Evolutionary conservation across 1,140 invertebrate genomes (phyloP).

Genomic region (Diachasmimorpha longicaudata): DNA sequence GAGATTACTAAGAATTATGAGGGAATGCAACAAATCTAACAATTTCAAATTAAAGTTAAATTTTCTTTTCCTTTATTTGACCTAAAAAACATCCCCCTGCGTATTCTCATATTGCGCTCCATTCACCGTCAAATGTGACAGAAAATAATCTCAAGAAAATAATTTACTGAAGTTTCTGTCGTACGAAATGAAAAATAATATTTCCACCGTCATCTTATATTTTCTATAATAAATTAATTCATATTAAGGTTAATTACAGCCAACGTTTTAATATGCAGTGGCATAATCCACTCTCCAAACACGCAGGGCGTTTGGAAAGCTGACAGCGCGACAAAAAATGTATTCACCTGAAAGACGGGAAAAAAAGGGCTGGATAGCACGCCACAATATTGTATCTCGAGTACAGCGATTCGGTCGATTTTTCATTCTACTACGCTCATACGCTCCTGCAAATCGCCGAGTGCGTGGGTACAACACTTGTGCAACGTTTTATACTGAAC

Average conservation of each 20-base stretch:
- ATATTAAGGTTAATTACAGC: not conserved
- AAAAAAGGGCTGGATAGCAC: conserved; percentile 11
- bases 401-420: conserved; percentile 18
- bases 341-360: not conserved
- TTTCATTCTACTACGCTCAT: conserved; percentile 21
- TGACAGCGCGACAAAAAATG: not conserved
- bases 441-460: conserved; percentile 17
- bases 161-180: too few relatives aligned
- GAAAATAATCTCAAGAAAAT: too few relatives aligned
- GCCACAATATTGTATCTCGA: conserved; percentile 23
- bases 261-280: not conserved
- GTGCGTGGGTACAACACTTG: conserved; percentile 8
- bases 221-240: not conserved
- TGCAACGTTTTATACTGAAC: not conserved
- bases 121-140: too few relatives aligned
- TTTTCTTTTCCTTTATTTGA: too few relatives aligned
- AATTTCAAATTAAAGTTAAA: too few relatives aligned
- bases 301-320: conserved; percentile 1
- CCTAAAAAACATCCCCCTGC: too few relatives aligned
- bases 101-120: too few relatives aligned
- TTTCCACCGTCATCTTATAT: too few relatives aligned
- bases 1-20: too few relatives aligned
- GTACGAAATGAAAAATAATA: too few relatives aligned
- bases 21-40: too few relatives aligned
- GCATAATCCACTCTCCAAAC: not conserved